phyloP scores from a whole-genome alignment of 2,113 vertebrate species.

The Cyanistes caeruleus region DNA sequence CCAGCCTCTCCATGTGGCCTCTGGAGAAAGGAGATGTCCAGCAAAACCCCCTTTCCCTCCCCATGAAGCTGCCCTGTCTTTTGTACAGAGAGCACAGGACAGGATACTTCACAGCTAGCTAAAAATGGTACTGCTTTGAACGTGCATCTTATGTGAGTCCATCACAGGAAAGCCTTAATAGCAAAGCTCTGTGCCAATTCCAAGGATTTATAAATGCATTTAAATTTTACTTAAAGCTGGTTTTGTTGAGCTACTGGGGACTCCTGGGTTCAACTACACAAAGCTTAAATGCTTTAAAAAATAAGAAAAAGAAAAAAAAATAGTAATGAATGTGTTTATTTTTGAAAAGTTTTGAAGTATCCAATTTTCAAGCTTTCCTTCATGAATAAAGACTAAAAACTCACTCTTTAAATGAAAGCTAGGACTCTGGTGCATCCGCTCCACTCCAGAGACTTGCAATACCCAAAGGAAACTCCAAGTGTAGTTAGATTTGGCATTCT shows the following conservation, averaged over 20 bases:
- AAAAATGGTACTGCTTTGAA: not conserved
- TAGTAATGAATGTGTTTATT: not conserved
- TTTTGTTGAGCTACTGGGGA: not conserved
- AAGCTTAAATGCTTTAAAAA: not conserved
- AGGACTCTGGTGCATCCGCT: not conserved
- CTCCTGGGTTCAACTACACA: not conserved
- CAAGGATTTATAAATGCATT: not conserved
- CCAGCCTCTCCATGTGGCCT: not conserved
- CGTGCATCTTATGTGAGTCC: not conserved
- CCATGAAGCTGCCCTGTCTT: not conserved
- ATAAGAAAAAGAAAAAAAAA: not conserved
- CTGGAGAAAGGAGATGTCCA: not conserved
- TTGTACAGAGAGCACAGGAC: not conserved
- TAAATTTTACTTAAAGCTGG: not conserved
- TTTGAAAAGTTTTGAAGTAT: not conserved
- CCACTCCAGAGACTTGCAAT: not conserved
- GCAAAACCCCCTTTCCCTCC: not conserved
- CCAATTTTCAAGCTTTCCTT: not conserved
- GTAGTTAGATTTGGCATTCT: not conserved
- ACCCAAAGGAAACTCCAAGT: not conserved
- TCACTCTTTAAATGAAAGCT: not conserved
- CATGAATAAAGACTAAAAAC: not conserved
- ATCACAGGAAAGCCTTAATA: not conserved
- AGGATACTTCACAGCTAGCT: not conserved
- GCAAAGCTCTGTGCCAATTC: not conserved